Conservation (phyloP, 2,797 vertebrate genomes). For the Squalus acanthias region DNA sequence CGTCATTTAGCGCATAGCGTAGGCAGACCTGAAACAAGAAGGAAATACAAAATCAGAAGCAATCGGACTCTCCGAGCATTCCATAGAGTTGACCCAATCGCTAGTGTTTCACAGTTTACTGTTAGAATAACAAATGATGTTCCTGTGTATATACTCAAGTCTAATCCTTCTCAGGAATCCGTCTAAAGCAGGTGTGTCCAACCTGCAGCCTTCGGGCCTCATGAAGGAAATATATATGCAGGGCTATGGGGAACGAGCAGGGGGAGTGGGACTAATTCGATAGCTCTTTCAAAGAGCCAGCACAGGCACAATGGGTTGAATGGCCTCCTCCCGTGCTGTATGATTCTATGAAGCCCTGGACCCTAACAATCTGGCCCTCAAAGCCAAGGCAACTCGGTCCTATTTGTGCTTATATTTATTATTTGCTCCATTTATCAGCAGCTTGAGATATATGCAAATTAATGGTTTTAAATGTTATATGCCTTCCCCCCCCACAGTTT, state of each 20-base stretch:
- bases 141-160: neutral
- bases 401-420: too few species aligned
- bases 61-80: neutral
- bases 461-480: neutral
- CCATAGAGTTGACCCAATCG: neutral
- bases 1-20: neutral
- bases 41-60: neutral
- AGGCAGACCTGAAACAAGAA: neutral
- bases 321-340: neutral
- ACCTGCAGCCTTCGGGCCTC: neutral
- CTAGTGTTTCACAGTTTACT: neutral
- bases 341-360: too few species aligned
- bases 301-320: neutral
- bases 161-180: neutral
- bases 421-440: neutral
- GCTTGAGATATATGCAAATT: neutral
- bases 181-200: neutral
- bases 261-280: neutral
- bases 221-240: neutral
- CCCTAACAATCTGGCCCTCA: too few species aligned
- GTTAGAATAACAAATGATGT: neutral
- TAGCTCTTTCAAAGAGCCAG: neutral
- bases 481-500: neutral
- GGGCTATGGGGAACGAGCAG: neutral
- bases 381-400: too few species aligned